Evolutionary conservation across 2,113 vertebrate genomes (phyloP), one percentile per base, ranked within the genome.

Genomic region (Campylomormyrus numenius): DNA sequence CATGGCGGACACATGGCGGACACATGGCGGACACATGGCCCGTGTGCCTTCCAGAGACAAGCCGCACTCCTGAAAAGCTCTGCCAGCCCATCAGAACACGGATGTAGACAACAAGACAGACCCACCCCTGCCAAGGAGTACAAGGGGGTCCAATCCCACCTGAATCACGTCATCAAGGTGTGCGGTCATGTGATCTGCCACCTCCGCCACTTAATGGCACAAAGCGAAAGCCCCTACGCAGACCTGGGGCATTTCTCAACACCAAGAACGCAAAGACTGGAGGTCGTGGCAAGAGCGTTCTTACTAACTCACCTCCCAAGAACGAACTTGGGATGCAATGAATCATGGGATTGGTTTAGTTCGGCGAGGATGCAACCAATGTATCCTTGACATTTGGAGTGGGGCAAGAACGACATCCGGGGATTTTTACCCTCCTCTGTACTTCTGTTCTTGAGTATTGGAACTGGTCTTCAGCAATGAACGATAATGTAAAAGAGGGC

Each of bases 11-110:
- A 53, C 52, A 53, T 19, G 52, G 31, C 31, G 1, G 1, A 31
- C 52, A 53, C 52, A 53, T 19, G 17, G 52, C 15, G 17, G 52
- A 53, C 52, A 53, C 52, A 52, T 17, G 15, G 90, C 39, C 92
- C 88, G 49, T 89, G 83, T 90, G 89, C 83, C 80, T 50, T 48
- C 80, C 39, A 84, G 42, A 85, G 49, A 50, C 49, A 50, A 50
- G 49, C 49, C 3, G 49, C 49, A 50, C 11, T 50, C 11, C 49
- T 50, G 49, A 50, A 50, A 50, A 50, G 49, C 49, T 50, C 49
- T 50, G 49, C 49, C 49, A 50, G 49, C 52, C 52, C 52, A 53
- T 53, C 52, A 53, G 15, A 53, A 53, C 52, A 53, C 3, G 49
- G 13, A 50, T 50, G 49, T 50, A 50, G 49, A 50, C 49, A 50